These are phyloP conservation scores for Drosophila greeni DNA, from an alignment of 2,888 invertebrate genomes.

Conservation along the genomic window DNA sequence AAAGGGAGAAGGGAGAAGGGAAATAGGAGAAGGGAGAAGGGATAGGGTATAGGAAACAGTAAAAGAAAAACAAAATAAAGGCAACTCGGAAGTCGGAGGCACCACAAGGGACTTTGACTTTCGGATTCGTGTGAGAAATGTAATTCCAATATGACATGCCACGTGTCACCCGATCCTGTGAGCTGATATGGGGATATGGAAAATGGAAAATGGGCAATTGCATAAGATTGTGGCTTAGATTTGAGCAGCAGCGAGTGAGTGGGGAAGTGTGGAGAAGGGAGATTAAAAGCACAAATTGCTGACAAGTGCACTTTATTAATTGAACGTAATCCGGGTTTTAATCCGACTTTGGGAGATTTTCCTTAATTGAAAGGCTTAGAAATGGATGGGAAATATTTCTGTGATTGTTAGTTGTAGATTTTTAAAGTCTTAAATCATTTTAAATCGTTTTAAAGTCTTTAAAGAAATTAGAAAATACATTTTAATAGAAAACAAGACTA, in stretches of 20 bases:
- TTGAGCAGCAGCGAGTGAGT: neutral
- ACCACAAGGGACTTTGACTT: slow-evolving; percentile 33
- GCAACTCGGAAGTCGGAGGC: neutral
- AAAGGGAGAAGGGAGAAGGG: neutral
- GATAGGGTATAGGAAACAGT: neutral
- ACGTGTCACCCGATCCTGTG: slow-evolving; percentile 37
- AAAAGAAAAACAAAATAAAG: neutral
- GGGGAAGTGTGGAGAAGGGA: neutral
- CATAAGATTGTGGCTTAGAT: slow-evolving; percentile 19
- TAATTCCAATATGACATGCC: slow-evolving; percentile 43
- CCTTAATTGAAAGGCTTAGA: neutral
- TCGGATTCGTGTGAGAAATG: slow-evolving; percentile 43
- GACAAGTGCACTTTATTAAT: slow-evolving; percentile 7
- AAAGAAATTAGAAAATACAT: neutral
- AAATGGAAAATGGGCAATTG: slow-evolving; percentile 28
- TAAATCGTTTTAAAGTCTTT: neutral
- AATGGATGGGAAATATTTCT: neutral
- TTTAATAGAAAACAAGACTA: neutral
- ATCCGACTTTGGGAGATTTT: neutral
- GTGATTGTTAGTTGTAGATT: no score
- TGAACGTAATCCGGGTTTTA: neutral
- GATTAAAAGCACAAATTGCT: neutral
- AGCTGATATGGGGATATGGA: slow-evolving; percentile 28
- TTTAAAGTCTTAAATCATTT: neutral
- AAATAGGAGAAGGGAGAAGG: neutral